Base-by-base conservation (phyloP, 92 coral and sea anemone species). In the Bergia puertoricense region DNA sequence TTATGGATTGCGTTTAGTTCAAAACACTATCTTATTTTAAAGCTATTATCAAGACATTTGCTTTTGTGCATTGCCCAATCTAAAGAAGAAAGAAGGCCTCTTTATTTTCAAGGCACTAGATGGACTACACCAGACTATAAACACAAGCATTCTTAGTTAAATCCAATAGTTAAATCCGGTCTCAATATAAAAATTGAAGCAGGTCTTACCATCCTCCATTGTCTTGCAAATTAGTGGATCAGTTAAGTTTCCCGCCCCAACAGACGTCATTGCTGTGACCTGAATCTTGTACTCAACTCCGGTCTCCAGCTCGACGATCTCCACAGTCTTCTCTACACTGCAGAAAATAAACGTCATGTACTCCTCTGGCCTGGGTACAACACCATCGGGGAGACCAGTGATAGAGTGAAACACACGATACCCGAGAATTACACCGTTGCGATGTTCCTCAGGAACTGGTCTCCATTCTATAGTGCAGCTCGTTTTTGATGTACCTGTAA, bases 391-490 rank as follows among this genome's bases (percentile, higher is more conserved):
- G 43, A 80, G 85, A 38, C 44, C 71, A 56, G 43, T 54, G 13
- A 54, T 37, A 14, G 85, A 80, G 23, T 80, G 50, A 10, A 30
- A 80, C 44, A 80, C 65, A 18, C 85, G 85, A 14, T 80, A 80
- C 23, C 85, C 85, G n/a, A 51, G 85, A 15, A 80, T 80, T 1
- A 80, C 11, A 23, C 85, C 85, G 39, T 56, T 54, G n/a, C 50
- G 85, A 59, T 80, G 72, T 80, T 80, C 30, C 23, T 54, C 71
- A 80, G 85, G 85, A 72, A 80, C 85, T 56, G 85, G 85, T 37
- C 37, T 56, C 85, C 85, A 80, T 72, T 80, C 45, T 37, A 80
- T 37, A 4, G 67, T 0, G 22, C 85, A 80, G 3, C n/a, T 80
- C 2, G 85, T 56, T 80, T 38, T 36, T 38, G 85, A 1, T 6